Base-by-base conservation (phyloP, 2,797 vertebrate genomes). In the Chaetodon trifasciatus region DNA sequence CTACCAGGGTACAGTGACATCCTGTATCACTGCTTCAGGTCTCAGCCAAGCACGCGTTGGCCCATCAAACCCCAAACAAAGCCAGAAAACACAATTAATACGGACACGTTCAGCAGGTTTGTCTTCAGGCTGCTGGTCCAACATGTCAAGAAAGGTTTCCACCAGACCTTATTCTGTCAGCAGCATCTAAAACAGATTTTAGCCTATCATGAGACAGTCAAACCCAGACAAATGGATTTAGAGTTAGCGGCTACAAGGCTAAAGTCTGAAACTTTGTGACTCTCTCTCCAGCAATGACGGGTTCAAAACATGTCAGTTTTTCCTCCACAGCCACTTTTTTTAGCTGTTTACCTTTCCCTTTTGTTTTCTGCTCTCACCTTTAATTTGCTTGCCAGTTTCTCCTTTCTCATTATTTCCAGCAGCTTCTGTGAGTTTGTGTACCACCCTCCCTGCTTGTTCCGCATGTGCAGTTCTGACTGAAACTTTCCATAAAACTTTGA, bases 191-290 rank as follows among this genome's bases (percentile, higher is more conserved):
- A 69, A 55, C 21, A 55, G 39, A 39, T 69, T 55, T 17, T 13
- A 61, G 57, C 21, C n/a, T 32, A 8, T 42, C 35, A 19, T 52
- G 15, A 37, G 70, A 52, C 42, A 23, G 16, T 19, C 23, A 21
- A 39, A 9, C 39, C 53, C 24, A 15, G 40, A n/a, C 69, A 49
- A 39, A 69, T 69, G 52, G 39, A 69, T 69, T 69, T 11, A 42
- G 8, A 37, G 44, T 49, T 4, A 40, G n/a, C 35, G 52, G 57
- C 58, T 24, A 37, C 46, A 39, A 61, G 21, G 42, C 19, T 47
- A 3, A 69, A 28, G 39, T 69, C 47, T 68, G 52, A 28, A 47
- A 19, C 47, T 24, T 23, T 49, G 42, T 19, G 44, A 58, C 4
- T 23, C 21, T 23, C 37, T 40, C 66, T 56, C 23, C 9, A 44